A percentile compares a stretch with the other conserved stretches of the same genome.
These are phyloP conservation scores for Papilio glaucus DNA, from an alignment of 1,140 invertebrate species.

Conservation along the genomic window DNA sequence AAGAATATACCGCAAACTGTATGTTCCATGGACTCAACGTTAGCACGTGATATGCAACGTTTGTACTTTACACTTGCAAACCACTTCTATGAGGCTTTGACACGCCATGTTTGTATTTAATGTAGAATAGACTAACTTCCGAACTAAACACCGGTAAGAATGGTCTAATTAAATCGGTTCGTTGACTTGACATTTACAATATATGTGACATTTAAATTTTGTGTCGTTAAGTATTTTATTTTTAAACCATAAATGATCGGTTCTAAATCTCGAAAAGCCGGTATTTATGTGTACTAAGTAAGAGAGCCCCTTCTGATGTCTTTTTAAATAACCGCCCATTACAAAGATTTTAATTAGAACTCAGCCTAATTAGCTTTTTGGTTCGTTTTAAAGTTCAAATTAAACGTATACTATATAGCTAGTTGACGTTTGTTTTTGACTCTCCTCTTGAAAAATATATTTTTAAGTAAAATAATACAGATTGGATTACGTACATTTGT, in stretches of 20 bases:
- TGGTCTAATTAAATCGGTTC: no score
- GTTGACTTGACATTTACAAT: background rate
- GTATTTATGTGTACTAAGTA: background rate
- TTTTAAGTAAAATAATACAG: no score
- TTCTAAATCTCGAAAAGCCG: constrained; percentile 2
- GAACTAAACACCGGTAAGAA: no score
- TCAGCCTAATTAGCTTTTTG: no score
- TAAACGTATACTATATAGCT: no score
- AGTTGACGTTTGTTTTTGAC: no score
- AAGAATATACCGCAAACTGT: constrained; percentile 28
- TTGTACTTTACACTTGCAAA: background rate
- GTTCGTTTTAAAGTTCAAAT: no score
- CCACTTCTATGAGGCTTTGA: background rate
- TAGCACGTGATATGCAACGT: background rate
- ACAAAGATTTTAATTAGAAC: background rate
- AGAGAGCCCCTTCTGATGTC: background rate
- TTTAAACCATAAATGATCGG: background rate
- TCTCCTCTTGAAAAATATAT: no score
- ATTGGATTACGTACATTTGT: no score
- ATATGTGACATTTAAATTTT: constrained; percentile 13
- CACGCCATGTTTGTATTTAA: background rate
- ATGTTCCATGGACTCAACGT: background rate
- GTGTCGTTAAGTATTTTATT: background rate
- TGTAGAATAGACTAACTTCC: background rate
- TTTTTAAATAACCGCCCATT: background rate